Base-by-base conservation (phyloP, 2,797 vertebrate genomes). In the Urophycis tenuis region DNA sequence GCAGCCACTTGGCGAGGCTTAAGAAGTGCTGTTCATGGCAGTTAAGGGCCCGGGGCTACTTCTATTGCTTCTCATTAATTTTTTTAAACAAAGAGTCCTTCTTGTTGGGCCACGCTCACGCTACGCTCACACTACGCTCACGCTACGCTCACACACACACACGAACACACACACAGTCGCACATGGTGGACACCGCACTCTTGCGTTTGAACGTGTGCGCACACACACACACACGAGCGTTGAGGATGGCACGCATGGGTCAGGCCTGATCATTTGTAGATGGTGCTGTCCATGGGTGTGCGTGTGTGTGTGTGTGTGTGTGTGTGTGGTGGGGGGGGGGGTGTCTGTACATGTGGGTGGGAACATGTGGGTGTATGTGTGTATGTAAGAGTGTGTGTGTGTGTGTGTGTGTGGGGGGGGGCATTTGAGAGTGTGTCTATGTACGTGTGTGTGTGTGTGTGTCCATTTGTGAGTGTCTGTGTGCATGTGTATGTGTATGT, bases 21-120 rank as follows among this genome's bases (percentile, higher is more conserved):
- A 88, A 89, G 88, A 89, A 86, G 81, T 83, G 75, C 86, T 87
- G 87, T 92, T 90, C 89, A 91, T 88, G 83, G 81, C 75, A 75
- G 77, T 77, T 78, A 70, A 82, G 81, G 76, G 76, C 81, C 77
- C 78, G 67, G 30, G 77, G 82, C 83, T 67, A 76, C 67, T 30
- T 82, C 79, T 71, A 45, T 79, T 76, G 81, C 73, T 81, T 77
- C 83, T 85, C 80, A 85, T 75, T 75, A 12, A 70, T 15, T 81
- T 75, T 81, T 85, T 83, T 67, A 67, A 84, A 87, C 88, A 87
- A 89, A 88, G 84, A 83, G 12, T 74, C 83, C 77, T 79, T 87
- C 83, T 87, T 83, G 77, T 82, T 84, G 33, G 9, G 25, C 9
- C 29, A 64, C 67, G 36, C 69, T 31, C 22, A 78, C 72, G 64